Evolutionary conservation across 2,888 invertebrate genomes (phyloP).

Genomic region (Acronicta psi): DNA sequence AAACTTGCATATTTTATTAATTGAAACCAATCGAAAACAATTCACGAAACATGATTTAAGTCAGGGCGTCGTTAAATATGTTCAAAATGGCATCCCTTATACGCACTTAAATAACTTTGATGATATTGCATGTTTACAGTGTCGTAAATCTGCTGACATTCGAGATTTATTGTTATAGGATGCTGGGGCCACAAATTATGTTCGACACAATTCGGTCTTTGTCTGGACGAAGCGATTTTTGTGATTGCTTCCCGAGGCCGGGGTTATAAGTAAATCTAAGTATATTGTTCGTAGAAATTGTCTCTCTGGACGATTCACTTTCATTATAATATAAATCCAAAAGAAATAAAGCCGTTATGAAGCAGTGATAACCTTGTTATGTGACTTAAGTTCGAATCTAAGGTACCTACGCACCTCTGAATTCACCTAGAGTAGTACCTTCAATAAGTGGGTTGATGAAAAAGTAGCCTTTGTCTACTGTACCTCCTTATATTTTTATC

Average conservation of each 20-base stretch:
- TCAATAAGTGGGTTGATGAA: too few relatives aligned
- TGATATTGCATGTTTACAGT: conserved; percentile 83
- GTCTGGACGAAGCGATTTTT: conserved; percentile 64
- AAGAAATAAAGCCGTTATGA: too few relatives aligned
- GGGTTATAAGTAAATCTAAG: conserved; percentile 48
- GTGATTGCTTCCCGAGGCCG: conserved; percentile 57
- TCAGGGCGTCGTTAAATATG: conserved; percentile 46
- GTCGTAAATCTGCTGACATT: conserved; percentile 80
- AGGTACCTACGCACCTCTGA: too few relatives aligned
- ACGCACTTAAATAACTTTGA: conserved; percentile 71
- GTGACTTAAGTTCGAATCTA: too few relatives aligned
- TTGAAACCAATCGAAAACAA: conserved; percentile 51
- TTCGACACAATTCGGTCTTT: conserved; percentile 70
- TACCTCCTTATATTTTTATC: too few relatives aligned
- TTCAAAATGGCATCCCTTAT: conserved; percentile 60
- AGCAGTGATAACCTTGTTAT: too few relatives aligned
- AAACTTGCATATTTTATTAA: conserved; percentile 36
- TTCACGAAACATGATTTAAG: conserved; percentile 53
- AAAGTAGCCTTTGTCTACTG: too few relatives aligned
- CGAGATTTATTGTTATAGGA: conserved; percentile 80
- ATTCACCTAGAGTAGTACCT: too few relatives aligned
- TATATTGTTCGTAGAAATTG: conserved; percentile 24
- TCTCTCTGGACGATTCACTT: background rate
- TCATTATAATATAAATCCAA: too few relatives aligned
- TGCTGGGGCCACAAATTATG: conserved; percentile 69